Base-by-base conservation (phyloP, 2,113 vertebrate species). In the Platysteira castanea region DNA sequence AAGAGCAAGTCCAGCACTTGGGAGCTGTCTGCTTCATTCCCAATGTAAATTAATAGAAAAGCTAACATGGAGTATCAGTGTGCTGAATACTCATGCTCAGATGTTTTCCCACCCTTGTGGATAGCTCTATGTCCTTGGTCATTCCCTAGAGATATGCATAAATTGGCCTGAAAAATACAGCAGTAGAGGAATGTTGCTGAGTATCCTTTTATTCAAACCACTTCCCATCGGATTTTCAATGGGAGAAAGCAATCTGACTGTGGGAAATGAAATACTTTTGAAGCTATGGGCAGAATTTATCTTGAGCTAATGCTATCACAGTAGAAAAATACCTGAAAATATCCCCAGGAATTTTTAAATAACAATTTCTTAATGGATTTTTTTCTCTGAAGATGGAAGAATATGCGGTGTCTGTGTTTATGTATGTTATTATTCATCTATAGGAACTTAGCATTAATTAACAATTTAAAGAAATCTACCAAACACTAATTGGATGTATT, bases 261-360 rank as follows among this genome's bases (percentile, higher is more conserved):
- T 90, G 90, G 64, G 88, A 97, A 96, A 92, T 90, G 15, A 76
- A 87, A 69, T 18, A 50, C 49, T 92, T 53, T 77, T 87, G 69
- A 89, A 84, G 23, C 52, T 56, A 61, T 4, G 30, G 57, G 35
- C 49, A 92, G 69, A 94, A 84, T 93, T 87, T 82, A 50, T 87
- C 37, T 54, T 53, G 53, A 94, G 44, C 18, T 53, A 76, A 90
- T 78, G 47, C 37, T 86, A 46, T 75, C 3, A 11, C 56, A 60
- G 41, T 54, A 84, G 90, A 93, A 94, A 92, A 95, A 41, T 52
- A 93, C 86, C 95, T 95, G 90, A 90, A 95, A 93, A 93, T 68
- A 30, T 76, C 65, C 41, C 37, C 37, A 61, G 33, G 28, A 68
- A 13, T 50, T 69, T 84, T 89, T n/a, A 7, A 90, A 68, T 73